Evolutionary conservation across 2,113 vertebrate genomes (phyloP).

Genomic region (Oreotrochilus melanogaster): DNA sequence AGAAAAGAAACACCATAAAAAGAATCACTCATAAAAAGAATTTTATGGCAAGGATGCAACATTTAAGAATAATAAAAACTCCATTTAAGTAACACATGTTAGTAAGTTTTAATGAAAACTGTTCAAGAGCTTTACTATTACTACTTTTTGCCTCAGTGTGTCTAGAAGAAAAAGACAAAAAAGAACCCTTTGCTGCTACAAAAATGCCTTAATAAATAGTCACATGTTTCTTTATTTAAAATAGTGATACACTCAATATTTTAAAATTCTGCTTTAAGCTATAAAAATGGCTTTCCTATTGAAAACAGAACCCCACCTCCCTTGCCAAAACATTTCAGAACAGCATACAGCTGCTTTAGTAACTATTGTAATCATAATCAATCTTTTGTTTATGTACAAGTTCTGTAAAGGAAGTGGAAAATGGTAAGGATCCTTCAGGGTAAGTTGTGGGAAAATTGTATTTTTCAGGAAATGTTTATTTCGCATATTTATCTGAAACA

Average conservation of each 20-base stretch:
- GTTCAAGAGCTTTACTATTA: neutral
- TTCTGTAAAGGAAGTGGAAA: neutral
- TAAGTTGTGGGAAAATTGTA: neutral
- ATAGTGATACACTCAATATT: neutral
- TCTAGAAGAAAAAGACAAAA: neutral
- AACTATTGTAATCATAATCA: neutral
- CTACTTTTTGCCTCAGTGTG: neutral
- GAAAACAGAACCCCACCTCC: neutral
- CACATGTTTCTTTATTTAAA: neutral
- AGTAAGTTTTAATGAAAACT: neutral
- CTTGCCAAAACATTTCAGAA: neutral
- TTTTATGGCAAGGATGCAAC: neutral
- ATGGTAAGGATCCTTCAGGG: neutral
- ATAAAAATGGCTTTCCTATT: neutral
- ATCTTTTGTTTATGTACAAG: neutral
- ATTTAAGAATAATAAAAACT: neutral
- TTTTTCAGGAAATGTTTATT: neutral
- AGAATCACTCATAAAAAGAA: neutral
- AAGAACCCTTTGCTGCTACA: neutral
- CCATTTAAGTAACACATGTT: neutral
- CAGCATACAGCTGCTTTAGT: neutral
- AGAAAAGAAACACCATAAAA: neutral
- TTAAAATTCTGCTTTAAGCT: neutral
- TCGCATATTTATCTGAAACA: neutral
- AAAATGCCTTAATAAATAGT: neutral